A percentile compares a stretch with the other conserved stretches of the same genome.
Conservation (phyloP, 2,797 vertebrate genomes). For the Pitangus sulphuratus region DNA sequence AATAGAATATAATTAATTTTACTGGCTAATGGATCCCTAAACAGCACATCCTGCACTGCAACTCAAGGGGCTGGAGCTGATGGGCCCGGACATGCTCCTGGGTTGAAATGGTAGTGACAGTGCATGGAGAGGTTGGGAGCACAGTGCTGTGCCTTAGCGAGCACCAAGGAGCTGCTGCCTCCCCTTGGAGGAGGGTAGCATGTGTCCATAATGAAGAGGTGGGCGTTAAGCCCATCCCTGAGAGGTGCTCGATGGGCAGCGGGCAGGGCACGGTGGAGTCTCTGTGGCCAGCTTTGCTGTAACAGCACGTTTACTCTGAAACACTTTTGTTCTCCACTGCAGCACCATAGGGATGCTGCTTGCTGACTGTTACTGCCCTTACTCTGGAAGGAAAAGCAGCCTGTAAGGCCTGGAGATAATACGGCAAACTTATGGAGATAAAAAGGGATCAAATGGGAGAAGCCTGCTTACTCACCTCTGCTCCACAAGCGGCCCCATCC, state of each 20-base stretch:
- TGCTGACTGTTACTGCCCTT: background rate
- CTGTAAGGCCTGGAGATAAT: background rate
- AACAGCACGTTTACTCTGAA: accelerated
- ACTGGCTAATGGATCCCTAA: background rate
- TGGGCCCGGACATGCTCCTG: accelerated
- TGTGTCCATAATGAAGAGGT: accelerated
- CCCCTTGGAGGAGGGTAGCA: background rate
- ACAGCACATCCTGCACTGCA: accelerated
- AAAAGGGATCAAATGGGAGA: accelerated
- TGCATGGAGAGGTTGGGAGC: accelerated
- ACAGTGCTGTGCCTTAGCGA: accelerated
- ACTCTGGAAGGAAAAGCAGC: background rate
- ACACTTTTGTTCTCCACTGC: background rate
- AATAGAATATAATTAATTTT: background rate
- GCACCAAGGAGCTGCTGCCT: background rate
- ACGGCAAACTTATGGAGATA: background rate
- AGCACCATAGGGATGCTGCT: background rate
- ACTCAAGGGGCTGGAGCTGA: background rate
- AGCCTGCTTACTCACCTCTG: background rate
- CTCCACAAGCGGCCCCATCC: accelerated
- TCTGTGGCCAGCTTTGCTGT: background rate
- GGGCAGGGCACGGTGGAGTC: accelerated
- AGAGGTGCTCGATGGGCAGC: background rate
- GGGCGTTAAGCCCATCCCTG: background rate
- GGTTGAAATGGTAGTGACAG: accelerated